These are phyloP conservation scores for Deilephila porcellus DNA, from an alignment of 2,888 invertebrate species.

Conservation along the genomic window DNA sequence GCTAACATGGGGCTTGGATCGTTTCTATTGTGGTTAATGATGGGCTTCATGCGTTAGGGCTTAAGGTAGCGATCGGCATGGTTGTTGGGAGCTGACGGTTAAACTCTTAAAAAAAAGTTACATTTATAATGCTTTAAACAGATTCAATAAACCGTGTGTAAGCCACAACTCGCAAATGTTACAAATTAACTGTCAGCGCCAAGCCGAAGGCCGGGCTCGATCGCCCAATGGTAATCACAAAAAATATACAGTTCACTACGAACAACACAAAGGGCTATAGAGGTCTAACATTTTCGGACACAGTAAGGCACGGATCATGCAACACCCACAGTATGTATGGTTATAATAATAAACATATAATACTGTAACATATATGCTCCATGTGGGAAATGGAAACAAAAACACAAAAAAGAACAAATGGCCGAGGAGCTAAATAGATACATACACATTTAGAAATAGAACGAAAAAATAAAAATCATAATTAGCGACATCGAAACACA, in stretches of 20 bases:
- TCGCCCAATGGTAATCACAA: conserved; percentile 65
- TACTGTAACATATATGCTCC: conserved; percentile 58
- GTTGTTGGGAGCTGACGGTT: conserved; percentile 75
- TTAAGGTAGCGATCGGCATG: conserved; percentile 66
- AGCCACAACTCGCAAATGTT: conserved; percentile 36
- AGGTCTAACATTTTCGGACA: conserved; percentile 80
- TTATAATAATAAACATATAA: conserved; percentile 63
- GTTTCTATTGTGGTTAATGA: conserved; percentile 63
- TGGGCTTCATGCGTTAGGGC: conserved; percentile 79
- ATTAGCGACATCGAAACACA: conserved; percentile 83
- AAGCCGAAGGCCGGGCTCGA: conserved; percentile 47
- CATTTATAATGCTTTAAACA: conserved; percentile 38
- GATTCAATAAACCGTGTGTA: conserved; percentile 36
- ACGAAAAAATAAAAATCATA: conserved; percentile 65
- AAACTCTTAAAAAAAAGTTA: conserved; percentile 48
- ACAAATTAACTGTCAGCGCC: conserved; percentile 79
- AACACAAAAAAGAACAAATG: conserved; percentile 56
- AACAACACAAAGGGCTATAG: conserved; percentile 83
- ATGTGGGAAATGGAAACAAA: conserved; percentile 59
- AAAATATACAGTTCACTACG: conserved; percentile 76
- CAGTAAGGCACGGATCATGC: conserved; percentile 83
- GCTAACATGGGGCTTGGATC: conserved; percentile 64
- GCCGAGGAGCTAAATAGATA: conserved; percentile 76
- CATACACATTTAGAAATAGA: conserved; percentile 75
- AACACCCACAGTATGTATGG: conserved; percentile 80